Evolutionary conservation across 1,140 invertebrate genomes (phyloP).

Genomic region (Cydia amplana): DNA sequence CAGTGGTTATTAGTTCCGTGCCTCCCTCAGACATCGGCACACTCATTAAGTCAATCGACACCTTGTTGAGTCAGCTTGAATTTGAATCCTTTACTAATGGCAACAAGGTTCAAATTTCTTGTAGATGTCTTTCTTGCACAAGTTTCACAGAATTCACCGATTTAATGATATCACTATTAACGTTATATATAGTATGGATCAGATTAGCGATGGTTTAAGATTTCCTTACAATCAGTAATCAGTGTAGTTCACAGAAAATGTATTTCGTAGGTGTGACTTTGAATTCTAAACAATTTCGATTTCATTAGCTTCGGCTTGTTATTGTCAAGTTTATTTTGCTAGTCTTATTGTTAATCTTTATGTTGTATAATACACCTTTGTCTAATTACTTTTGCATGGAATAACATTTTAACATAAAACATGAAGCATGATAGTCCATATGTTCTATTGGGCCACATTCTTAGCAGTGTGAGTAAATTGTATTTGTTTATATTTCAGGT

Average conservation of each 20-base stretch:
- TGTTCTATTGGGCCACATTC: background rate
- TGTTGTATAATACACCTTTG: background rate
- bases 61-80: background rate
- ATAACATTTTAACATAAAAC: constrained; percentile 28
- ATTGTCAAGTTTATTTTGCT: constrained; percentile 27
- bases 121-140: background rate
- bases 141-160: background rate
- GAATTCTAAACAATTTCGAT: background rate
- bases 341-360: background rate
- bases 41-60: background rate
- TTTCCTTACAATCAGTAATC: background rate
- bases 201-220: background rate
- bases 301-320: constrained; percentile 17
- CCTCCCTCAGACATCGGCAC: background rate
- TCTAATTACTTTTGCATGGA: constrained; percentile 14
- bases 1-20: background rate
- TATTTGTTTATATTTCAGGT: constrained; percentile 57
- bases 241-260: background rate
- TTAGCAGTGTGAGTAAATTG: background rate
- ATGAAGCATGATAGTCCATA: constrained; percentile 10
- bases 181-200: background rate
- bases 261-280: background rate
- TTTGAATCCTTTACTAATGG: background rate
- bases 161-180: background rate
- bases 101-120: background rate